These are phyloP conservation scores for Charina bottae DNA, from an alignment of 2,113 vertebrate species.

Conservation along the genomic window DNA sequence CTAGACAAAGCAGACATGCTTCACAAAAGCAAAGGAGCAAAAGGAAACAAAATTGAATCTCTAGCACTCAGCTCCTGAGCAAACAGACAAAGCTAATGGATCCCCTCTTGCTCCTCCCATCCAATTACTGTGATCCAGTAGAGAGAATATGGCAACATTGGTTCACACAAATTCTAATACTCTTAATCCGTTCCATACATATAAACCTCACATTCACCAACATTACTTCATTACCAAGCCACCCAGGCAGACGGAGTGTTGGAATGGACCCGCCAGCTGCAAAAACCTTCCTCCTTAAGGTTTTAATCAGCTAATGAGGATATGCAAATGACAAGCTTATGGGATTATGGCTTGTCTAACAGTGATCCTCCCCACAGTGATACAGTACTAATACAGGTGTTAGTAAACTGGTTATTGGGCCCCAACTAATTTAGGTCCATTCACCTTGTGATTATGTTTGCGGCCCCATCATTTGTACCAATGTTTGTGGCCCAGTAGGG, in stretches of 20 bases:
- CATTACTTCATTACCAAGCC: conserved; percentile 86
- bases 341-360: conserved; percentile 89
- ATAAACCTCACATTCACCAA: conserved; percentile 84
- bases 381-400: conserved; percentile 93
- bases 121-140: conserved; percentile 88
- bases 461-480: conserved; percentile 80
- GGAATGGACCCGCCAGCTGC: conserved; percentile 77
- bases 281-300: conserved; percentile 75
- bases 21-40: conserved; percentile 86
- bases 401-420: conserved; percentile 87
- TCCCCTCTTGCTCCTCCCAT: conserved; percentile 90
- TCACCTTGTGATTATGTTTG: conserved; percentile 76
- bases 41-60: conserved; percentile 90
- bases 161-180: conserved; percentile 88
- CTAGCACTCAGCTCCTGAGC: conserved; percentile 87
- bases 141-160: conserved; percentile 85
- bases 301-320: conserved; percentile 84
- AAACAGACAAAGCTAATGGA: conserved; percentile 93
- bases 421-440: conserved; percentile 82
- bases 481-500: conserved; percentile 79
- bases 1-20: conserved; percentile 79
- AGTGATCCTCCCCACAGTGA: conserved; percentile 79
- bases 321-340: conserved; percentile 93
- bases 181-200: conserved; percentile 91
- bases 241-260: conserved; percentile 83